Evolutionary conservation across 2,113 vertebrate genomes (phyloP), one percentile per base, ranked within the genome.

Genomic region (Cebidichthys violaceus): DNA sequence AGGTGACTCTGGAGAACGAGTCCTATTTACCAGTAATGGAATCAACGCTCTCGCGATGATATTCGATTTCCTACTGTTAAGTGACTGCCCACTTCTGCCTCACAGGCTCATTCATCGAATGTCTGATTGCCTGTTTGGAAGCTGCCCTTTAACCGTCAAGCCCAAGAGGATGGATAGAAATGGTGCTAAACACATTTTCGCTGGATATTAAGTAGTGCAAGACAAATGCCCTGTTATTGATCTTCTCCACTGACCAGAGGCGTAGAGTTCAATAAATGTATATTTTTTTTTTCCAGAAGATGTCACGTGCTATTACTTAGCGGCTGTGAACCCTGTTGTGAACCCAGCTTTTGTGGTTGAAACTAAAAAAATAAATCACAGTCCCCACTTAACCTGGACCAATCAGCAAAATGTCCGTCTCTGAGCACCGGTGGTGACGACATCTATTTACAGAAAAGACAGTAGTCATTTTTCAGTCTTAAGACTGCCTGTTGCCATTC

Each of bases 51-150:
- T 64, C 43, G 52, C 15, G 52, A 74, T 87, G 80, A 84, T 85
- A 79, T 87, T 92, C 41, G 72, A 84, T 90, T 85, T 82, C 81
- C 81, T 80, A 24, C 75, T 84, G 52, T 84, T 81, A 77, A 87
- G 79, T 73, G 71, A 81, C 73, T 75, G 54, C 59, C 62, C 61
- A 77, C 79, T 81, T 60, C 4, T 17, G 50, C 72, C 43, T 81
- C 75, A 77, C 61, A 43, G 55, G 66, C 75, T 71, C 80, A 80
- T 83, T 88, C 70, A 75, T 69, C 73, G 77, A 83, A 81, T 61
- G 69, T 81, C 67, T 83, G 79, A 89, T 80, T 86, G 68, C 52
- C 79, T 85, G 52, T 87, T 90, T 77, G 70, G 72, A 70, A 80
- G 41, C 78, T 84, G 69, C 70, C 84, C 80, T 88, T 82, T 75